Conservation (phyloP, 2,113 vertebrate species). For the Podarcis muralis region DNA sequence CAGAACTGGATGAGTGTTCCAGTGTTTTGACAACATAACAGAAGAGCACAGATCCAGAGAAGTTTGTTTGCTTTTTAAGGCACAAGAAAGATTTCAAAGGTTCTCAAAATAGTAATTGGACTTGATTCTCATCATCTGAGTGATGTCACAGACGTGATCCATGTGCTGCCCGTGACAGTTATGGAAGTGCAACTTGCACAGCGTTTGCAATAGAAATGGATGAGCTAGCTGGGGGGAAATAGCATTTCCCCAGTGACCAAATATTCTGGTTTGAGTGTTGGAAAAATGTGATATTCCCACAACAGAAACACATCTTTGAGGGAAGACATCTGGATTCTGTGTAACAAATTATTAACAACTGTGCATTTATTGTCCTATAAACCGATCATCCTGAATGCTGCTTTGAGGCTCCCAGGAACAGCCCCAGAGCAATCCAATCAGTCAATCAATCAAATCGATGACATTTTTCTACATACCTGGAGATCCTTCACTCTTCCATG, state of each 20-base stretch:
- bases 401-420: background rate
- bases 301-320: slow-evolving; percentile 11
- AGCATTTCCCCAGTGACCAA: background rate
- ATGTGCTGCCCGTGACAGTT: background rate
- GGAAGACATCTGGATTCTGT: slow-evolving; percentile 20
- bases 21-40: background rate
- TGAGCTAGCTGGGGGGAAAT: background rate
- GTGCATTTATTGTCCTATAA: slow-evolving; percentile 5
- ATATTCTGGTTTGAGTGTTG: slow-evolving; percentile 13
- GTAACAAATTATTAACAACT: slow-evolving; percentile 12
- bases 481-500: background rate
- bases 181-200: background rate
- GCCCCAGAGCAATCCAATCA: background rate
- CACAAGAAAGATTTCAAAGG: background rate
- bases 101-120: background rate
- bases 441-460: background rate
- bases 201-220: background rate
- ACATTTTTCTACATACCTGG: background rate
- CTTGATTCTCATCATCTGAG: background rate
- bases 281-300: slow-evolving; percentile 13
- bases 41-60: background rate
- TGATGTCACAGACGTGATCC: background rate
- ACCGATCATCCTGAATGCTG: background rate
- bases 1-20: background rate
- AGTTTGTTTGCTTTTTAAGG: background rate